Evolutionary conservation across 2,113 vertebrate species (phyloP).

Genomic region (Thryonomys swinderianus): DNA sequence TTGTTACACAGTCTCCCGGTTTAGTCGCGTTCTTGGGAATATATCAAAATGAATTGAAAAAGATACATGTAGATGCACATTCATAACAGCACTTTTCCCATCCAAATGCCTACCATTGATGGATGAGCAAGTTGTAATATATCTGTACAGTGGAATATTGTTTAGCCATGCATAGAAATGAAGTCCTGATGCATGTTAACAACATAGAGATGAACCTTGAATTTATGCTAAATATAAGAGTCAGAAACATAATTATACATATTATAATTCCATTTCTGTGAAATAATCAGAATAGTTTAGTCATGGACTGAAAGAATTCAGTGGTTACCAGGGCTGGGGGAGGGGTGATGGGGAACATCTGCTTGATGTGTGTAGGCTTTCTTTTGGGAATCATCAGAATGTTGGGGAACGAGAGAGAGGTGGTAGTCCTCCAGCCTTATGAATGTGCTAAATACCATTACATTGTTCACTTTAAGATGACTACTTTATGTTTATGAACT

Average conservation of each 20-base stretch:
- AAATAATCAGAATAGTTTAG: slow-evolving; percentile 40
- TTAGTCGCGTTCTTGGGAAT: neutral
- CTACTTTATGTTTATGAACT: neutral
- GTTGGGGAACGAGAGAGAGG: neutral
- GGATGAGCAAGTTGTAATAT: slow-evolving; percentile 14
- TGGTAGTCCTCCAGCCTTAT: neutral
- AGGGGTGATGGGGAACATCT: neutral
- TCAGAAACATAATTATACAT: slow-evolving; percentile 6
- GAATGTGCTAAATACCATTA: slow-evolving; percentile 6
- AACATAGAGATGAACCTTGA: neutral
- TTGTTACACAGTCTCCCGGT: neutral
- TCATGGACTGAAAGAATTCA: neutral
- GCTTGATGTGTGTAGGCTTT: neutral
- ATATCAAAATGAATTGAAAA: slow-evolving; percentile 2
- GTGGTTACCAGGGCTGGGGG: neutral
- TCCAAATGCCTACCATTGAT: neutral
- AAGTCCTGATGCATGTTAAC: neutral
- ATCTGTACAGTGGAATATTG: slow-evolving; percentile 14
- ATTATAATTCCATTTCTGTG: slow-evolving; percentile 9
- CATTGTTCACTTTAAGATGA: slow-evolving; percentile 27
- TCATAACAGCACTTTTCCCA: neutral
- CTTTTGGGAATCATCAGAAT: neutral
- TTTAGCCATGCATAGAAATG: slow-evolving; percentile 31
- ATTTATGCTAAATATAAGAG: slow-evolving; percentile 5
- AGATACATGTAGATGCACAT: neutral